Evolutionary conservation across 2,797 vertebrate species (phyloP).

Genomic region (Betta splendens): DNA sequence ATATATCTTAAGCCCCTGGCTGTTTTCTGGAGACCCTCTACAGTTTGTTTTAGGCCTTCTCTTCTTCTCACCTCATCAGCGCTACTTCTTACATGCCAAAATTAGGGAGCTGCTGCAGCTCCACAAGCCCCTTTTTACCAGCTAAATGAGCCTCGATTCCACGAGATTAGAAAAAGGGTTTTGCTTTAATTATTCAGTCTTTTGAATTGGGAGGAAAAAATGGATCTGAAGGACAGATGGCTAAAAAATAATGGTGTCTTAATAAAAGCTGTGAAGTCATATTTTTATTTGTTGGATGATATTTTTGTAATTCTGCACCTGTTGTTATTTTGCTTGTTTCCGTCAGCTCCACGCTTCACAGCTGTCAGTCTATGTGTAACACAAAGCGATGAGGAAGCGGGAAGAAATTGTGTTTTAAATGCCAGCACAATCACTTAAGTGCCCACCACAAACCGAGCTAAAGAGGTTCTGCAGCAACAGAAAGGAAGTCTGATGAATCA

Average conservation of each 20-base stretch:
- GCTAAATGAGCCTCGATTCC: slow-evolving; percentile 83
- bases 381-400: no score
- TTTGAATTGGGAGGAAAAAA: slow-evolving; percentile 80
- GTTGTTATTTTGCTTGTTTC: no score
- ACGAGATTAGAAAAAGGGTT: slow-evolving; percentile 84
- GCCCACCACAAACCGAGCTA: no score
- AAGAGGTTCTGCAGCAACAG: no score
- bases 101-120: slow-evolving; percentile 85
- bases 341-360: no score
- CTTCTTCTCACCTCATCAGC: slow-evolving; percentile 88
- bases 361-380: no score
- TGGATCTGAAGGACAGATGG: slow-evolving; percentile 73
- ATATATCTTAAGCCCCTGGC: slow-evolving; percentile 94
- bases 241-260: slow-evolving; percentile 5
- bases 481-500: no score
- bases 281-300: neutral
- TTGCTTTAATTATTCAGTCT: slow-evolving; percentile 81
- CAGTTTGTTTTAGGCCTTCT: slow-evolving; percentile 96
- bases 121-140: slow-evolving; percentile 85
- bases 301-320: no score
- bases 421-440: no score
- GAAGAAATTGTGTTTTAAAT: no score
- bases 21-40: slow-evolving; percentile 89
- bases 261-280: neutral
- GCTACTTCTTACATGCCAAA: slow-evolving; percentile 84